Conservation (phyloP, 2,888 invertebrate species). For the Drosophila lacicola region DNA sequence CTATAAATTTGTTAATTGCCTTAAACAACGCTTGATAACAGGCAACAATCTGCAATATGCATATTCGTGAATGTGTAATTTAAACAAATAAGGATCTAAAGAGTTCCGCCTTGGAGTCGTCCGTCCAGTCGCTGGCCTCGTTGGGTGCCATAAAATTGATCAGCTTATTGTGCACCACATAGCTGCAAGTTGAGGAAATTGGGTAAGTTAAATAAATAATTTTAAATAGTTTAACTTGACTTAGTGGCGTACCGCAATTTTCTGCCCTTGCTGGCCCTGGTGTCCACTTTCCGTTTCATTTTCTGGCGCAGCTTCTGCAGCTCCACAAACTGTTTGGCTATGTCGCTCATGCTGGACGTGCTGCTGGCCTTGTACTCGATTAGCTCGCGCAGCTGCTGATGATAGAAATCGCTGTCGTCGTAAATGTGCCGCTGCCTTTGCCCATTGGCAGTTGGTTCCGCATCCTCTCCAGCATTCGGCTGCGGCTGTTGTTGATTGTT, state of each 20-base stretch:
- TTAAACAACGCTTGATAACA: slow-evolving; percentile 5
- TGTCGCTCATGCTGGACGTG: slow-evolving; percentile 92
- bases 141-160: slow-evolving; percentile 96
- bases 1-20: slow-evolving; percentile 5
- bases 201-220: background rate
- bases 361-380: slow-evolving; percentile 96
- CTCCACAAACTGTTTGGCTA: slow-evolving; percentile 95
- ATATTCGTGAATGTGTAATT: background rate
- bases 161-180: slow-evolving; percentile 93
- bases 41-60: slow-evolving; percentile 10
- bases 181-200: slow-evolving; percentile 82
- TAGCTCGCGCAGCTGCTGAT: slow-evolving; percentile 94
- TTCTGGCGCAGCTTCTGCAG: slow-evolving; percentile 96
- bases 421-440: slow-evolving; percentile 89
- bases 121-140: slow-evolving; percentile 88
- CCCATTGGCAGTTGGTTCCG: background rate
- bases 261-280: slow-evolving; percentile 96
- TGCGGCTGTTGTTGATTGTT: slow-evolving; percentile 86
- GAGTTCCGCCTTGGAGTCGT: slow-evolving; percentile 92
- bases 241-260: slow-evolving; percentile 88
- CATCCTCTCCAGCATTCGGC: slow-evolving; percentile 73
- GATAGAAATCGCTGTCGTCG: slow-evolving; percentile 99
- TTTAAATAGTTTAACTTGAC: background rate
- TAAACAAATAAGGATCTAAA: slow-evolving; percentile 91
- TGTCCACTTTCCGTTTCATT: slow-evolving; percentile 97